Conservation (phyloP, 2,113 vertebrate species). For the Anarhynchus alexandrinus region DNA sequence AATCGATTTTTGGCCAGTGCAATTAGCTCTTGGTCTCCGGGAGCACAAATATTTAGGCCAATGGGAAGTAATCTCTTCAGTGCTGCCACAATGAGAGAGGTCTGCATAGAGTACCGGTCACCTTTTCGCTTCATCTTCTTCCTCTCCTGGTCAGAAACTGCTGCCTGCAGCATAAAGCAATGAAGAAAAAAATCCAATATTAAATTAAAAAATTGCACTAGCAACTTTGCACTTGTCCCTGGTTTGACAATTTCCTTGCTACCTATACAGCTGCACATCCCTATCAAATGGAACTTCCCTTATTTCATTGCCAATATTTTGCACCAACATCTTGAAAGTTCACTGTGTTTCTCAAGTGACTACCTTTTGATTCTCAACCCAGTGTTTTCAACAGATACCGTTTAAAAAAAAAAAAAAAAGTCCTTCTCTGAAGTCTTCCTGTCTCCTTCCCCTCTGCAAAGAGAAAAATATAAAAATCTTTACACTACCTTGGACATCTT, state of each 20-base stretch:
- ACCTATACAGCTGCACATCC: background rate
- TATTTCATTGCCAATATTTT: background rate
- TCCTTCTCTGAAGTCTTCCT: background rate
- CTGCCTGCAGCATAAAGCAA: constrained; percentile 73
- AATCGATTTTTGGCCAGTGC: constrained; percentile 89
- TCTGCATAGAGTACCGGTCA: constrained; percentile 91
- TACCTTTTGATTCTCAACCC: background rate
- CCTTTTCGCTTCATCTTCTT: constrained; percentile 94
- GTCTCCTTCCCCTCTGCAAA: background rate
- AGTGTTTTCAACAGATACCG: background rate
- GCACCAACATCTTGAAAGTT: background rate
- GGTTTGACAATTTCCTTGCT: background rate
- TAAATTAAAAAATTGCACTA: background rate
- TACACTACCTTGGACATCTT: constrained; percentile 93
- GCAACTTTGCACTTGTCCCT: background rate
- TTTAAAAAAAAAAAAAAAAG: background rate
- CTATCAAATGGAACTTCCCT: background rate
- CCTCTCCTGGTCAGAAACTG: constrained; percentile 92
- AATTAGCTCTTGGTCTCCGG: constrained; percentile 95
- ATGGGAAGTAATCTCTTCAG: constrained; percentile 91
- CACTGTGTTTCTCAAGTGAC: background rate
- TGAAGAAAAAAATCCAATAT: background rate
- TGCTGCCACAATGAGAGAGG: constrained; percentile 91
- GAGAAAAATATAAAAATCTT: background rate
- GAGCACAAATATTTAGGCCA: constrained; percentile 92